Evolutionary conservation across 2,113 vertebrate genomes (phyloP).

Genomic region (Probosciger aterrimus): DNA sequence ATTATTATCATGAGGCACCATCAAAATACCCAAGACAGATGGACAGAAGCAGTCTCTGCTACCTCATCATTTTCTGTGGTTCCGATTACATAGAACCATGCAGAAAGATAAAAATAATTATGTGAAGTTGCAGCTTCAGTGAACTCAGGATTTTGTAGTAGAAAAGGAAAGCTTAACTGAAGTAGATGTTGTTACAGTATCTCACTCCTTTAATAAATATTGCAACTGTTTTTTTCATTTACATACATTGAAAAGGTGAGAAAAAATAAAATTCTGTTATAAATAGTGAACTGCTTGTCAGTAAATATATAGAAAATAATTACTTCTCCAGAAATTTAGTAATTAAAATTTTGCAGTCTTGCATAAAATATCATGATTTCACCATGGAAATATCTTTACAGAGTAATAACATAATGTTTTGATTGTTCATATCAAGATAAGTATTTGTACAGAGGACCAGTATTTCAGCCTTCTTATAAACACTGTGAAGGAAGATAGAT

Average conservation of each 20-base stretch:
- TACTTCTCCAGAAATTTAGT: background rate
- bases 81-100: background rate
- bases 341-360: background rate
- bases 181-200: background rate
- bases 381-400: background rate
- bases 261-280: background rate
- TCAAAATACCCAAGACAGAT: background rate
- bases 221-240: background rate
- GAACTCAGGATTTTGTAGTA: background rate
- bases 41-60: background rate
- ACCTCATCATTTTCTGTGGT: background rate
- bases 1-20: background rate
- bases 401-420: background rate
- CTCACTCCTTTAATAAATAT: background rate
- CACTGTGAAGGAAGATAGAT: background rate
- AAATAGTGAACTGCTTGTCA: background rate
- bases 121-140: background rate
- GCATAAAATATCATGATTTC: background rate
- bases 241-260: background rate
- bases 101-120: background rate
- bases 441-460: background rate
- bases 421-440: background rate
- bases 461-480: background rate
- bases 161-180: background rate
- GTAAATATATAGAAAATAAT: background rate